Conservation (phyloP, 2,888 invertebrate species). For the Allophyes oxyacanthae region DNA sequence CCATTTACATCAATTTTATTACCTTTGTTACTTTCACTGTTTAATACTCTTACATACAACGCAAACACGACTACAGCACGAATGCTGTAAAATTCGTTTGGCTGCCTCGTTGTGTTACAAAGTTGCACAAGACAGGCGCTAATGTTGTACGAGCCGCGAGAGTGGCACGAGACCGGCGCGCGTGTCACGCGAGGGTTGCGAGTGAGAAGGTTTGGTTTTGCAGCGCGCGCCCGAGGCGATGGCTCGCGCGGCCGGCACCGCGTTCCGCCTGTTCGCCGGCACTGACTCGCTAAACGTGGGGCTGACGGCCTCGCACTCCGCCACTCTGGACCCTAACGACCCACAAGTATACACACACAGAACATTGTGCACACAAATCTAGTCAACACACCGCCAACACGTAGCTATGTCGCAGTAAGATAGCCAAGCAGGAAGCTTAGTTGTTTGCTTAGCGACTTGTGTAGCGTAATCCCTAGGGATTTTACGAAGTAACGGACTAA, state of each 20-base stretch:
- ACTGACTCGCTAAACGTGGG: slow-evolving; percentile 93
- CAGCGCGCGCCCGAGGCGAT: slow-evolving; percentile 94
- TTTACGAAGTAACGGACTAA: background rate
- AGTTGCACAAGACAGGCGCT: background rate
- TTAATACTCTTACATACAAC: slow-evolving; percentile 5
- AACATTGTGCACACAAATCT: slow-evolving; percentile 61
- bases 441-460: background rate
- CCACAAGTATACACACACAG: slow-evolving; percentile 81
- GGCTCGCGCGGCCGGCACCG: slow-evolving; percentile 94
- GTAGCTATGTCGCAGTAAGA: slow-evolving; percentile 60
- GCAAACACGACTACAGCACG: slow-evolving; percentile 1
- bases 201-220: slow-evolving; percentile 62
- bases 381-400: slow-evolving; percentile 50
- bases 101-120: background rate
- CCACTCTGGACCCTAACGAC: slow-evolving; percentile 86
- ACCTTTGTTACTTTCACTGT: slow-evolving; percentile 1
- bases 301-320: slow-evolving; percentile 90
- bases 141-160: background rate
- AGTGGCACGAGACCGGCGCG: background rate
- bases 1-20: background rate
- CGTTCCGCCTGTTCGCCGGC: slow-evolving; percentile 93
- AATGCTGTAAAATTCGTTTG: background rate
- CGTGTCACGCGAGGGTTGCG: slow-evolving; percentile 21
- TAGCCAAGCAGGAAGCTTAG: background rate
- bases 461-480: background rate